Base-by-base conservation (phyloP, 2,113 vertebrate species). In the Calyptommatus sinebrachiatus region DNA sequence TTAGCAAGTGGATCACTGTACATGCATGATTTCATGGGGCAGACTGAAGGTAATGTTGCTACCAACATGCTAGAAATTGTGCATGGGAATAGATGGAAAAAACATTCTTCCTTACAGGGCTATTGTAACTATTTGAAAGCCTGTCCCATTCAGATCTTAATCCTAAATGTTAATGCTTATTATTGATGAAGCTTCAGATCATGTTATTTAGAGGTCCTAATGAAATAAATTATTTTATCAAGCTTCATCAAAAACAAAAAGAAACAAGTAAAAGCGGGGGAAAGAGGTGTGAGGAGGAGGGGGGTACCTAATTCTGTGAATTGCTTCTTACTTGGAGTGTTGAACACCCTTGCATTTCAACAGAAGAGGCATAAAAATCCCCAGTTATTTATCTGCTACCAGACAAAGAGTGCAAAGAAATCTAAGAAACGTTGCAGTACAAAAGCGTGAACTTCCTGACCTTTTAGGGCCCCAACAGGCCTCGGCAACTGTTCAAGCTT, bases 361-460 rank as follows among this genome's bases (percentile, higher is more conserved):
- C 88, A 92, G 86, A 92, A 89, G 29, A 46, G 60, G 22, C 16
- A 1, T 73, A 78, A 91, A 93, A 86, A 83, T 85, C 3, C 35
- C 81, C 31, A 87, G 92, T 94, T 95, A 93, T 95, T 92, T 96
- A 94, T 96, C 94, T 95, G 95, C 95, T 94, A 94, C 80, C 82
- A 91, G 92, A 96, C 95, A 97, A 97, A 96, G 96, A 95, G 94
- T 90, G 89, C 80, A 92, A 94, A 94, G 91, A 94, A 94, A 93
- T 86, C 87, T 87, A 91, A 94, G 94, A 93, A 94, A 94, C 93
- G 94, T 87, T 86, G 86, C 88, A 88, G 87, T 87, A 95, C 94
- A 95, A 95, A 95, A 95, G 92, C 93, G 78, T 95, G 92, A 95
- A 93, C 93, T 92, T 83, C 84, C 85, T 88, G 94, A 94, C 94